Evolutionary conservation across 2,888 invertebrate genomes (phyloP), one percentile per base, ranked within the genome.

Genomic region (Hyposoter dolosus): DNA sequence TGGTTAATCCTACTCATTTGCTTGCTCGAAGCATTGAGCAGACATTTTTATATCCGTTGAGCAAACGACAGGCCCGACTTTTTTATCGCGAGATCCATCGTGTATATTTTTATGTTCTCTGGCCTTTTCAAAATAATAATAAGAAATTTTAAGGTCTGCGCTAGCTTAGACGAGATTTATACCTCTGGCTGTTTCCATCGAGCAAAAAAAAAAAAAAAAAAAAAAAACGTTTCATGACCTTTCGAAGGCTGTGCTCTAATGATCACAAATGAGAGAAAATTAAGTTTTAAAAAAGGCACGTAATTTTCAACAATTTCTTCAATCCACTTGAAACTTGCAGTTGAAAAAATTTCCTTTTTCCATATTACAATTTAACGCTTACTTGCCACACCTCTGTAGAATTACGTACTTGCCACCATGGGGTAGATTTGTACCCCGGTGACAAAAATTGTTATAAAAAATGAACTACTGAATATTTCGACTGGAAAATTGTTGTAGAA

Each of bases 141-240:
- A 56, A 60, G n/a, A 74, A 60, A 66, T 78, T 17, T 28, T 23
- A 45, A 69, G 3, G 7, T 53, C 4, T 56, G 76, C 23, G 50
- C n/a, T n/a, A n/a, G n/a, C 56, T 75, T 50, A 65, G 77, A 60
- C 15, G 35, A 77, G 84, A 81, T 84, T 84, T 81, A 81, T 81
- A 68, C 50, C 66, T 19, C 19, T 35, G 1, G 12, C 53, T n/a
- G 19, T 72, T 80, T 60, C 43, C 15, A 69, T 32, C 15, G 4
- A 19, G 65, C 45, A 28, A 10, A 68, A 63, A 15, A 66, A 72
- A 28, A n/a, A 43, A 71, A 65, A 28, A 10, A 68, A 63, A 15
- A 66, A 72, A 28, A n/a, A 43, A 71, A 65, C 65, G 63, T 81
- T 7, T 77, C 76, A 76, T 53, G 80, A 53, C 74, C 66, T 45